Evolutionary conservation across 1,140 invertebrate genomes (phyloP).

Genomic region (Diachasmimorpha longicaudata): DNA sequence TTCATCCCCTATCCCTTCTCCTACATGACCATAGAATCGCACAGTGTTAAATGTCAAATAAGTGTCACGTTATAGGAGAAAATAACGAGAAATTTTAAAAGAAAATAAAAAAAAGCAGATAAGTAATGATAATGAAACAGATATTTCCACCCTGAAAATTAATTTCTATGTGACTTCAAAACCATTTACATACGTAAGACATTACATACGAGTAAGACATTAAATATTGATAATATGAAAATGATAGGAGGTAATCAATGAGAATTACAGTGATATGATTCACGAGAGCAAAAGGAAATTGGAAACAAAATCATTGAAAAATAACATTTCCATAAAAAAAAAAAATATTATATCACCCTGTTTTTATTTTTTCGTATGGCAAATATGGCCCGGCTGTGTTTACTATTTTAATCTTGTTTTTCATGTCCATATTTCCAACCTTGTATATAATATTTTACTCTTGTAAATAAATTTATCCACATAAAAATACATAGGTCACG

Average conservation of each 20-base stretch:
- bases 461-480: constrained; percentile 48
- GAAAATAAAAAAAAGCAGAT: neutral
- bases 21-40: constrained; percentile 14
- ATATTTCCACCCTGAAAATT: neutral
- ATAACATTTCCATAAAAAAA: neutral
- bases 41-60: constrained; percentile 29
- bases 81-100: neutral
- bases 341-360: neutral
- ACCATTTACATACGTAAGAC: neutral
- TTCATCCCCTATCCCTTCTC: neutral
- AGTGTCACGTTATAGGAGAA: constrained; percentile 19
- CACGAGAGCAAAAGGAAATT: too few species aligned
- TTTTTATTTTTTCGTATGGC: constrained; percentile 4
- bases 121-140: neutral
- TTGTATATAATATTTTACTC: constrained; percentile 52
- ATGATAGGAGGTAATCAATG: neutral
- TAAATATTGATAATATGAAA: constrained; percentile 3
- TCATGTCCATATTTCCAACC: constrained; percentile 34
- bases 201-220: neutral
- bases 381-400: constrained; percentile 8
- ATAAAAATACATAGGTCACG: neutral
- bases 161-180: neutral
- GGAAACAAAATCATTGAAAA: neutral
- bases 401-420: constrained; percentile 21
- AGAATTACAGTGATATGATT: neutral